Evolutionary conservation across 1,140 invertebrate genomes (phyloP).

Genomic region (Melanaphis sacchari): DNA sequence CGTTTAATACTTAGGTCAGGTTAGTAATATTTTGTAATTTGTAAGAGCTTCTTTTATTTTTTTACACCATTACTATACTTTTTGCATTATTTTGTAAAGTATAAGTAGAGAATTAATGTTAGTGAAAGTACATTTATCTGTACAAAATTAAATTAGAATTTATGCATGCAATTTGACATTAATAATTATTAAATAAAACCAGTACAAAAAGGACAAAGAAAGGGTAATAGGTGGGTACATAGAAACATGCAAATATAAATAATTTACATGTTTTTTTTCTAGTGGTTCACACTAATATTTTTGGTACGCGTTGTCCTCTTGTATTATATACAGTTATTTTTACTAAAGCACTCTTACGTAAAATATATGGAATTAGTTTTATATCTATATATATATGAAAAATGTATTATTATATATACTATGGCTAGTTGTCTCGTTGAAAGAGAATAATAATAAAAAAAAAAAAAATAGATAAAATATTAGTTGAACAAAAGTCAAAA

Average conservation of each 20-base stretch:
- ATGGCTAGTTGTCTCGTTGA: neutral
- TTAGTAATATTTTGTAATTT: neutral
- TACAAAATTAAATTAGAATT: slow-evolving; percentile 33
- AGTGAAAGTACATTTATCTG: neutral
- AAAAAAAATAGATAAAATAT: neutral
- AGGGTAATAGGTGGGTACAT: neutral
- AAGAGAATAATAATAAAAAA: neutral
- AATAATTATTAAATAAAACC: slow-evolving; percentile 29
- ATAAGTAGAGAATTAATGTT: neutral
- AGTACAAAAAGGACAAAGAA: neutral
- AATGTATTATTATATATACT: neutral
- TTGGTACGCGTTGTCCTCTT: neutral
- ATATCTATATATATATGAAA: neutral
- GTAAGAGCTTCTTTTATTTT: neutral
- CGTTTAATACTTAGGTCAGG: neutral
- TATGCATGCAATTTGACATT: slow-evolving; percentile 12
- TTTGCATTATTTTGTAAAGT: slow-evolving; percentile 5
- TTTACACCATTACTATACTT: neutral
- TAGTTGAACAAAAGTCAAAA: neutral
- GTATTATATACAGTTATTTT: neutral
- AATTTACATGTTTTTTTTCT: neutral
- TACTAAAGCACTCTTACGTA: neutral
- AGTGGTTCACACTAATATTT: neutral
- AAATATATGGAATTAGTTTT: neutral
- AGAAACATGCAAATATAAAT: neutral